Evolutionary conservation across 1,140 invertebrate species (phyloP), one percentile per base, ranked within the genome.

Genomic region (Alviniconcha marisindica): DNA sequence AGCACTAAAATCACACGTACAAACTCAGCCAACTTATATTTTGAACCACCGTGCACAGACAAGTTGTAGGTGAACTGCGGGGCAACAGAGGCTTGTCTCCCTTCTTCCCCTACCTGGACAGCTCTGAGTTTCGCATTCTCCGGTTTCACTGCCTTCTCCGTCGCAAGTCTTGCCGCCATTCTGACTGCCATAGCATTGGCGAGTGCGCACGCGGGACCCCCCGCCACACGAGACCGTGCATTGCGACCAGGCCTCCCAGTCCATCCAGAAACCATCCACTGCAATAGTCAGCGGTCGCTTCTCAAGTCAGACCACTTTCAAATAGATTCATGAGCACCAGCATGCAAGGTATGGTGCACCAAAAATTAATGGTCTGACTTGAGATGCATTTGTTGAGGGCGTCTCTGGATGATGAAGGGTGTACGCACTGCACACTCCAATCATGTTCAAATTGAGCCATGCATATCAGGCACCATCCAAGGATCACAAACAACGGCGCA

Each of bases 191-290:
- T 90, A 83, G 84, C 90, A 91, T 51, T 85, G 77, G 42, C 89
- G 85, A 2, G 76, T 94, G 15, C 97, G 95, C 74, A 95, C 96
- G 18, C 96, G 94, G 66, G 96, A 94, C 0, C 97, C 98, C 91
- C 97, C 96, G 0, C 97, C 97, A 91, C 98, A 99, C 0, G 96
- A 96, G 0, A 96, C 96, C 87, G 96, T 97, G 93, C 98, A 99
- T 4, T 96, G 94, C 7, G 96, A 96, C 97, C 97, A 98, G 95
- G 38, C 96, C 95, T 3, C 95, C 94, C 76, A 96, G 24, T 84
- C 78, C 40, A 77, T 73, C 89, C 89, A 91, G 36, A 69, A 77
- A n/a, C 90, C 90, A 84, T 86, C 85, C 44, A 88, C 87, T 88
- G 77, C 44, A 85, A 81, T 56, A 54, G 54, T 24, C 60, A 40